phyloP scores from a whole-genome alignment of 2,797 vertebrate species.

The Scomberomorus guttatus region DNA sequence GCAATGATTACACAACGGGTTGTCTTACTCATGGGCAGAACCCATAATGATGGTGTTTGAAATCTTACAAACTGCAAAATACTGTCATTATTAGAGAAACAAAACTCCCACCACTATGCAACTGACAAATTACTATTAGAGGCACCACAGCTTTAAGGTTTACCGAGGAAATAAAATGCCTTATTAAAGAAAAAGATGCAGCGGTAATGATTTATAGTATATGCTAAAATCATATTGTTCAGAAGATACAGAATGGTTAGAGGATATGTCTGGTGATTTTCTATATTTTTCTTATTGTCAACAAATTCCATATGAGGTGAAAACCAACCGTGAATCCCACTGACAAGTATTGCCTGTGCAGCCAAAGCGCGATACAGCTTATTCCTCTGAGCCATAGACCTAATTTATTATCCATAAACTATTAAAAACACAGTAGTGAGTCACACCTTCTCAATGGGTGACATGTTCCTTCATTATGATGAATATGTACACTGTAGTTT shows the following conservation, averaged over 20 bases:
- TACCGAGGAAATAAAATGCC: slow-evolving; percentile 14
- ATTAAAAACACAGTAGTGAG: background rate
- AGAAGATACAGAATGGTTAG: background rate
- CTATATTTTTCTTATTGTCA: background rate
- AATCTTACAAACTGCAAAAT: slow-evolving; percentile 48
- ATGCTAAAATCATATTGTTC: background rate
- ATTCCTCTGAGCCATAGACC: background rate
- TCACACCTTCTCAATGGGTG: background rate
- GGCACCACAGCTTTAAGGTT: slow-evolving; percentile 26
- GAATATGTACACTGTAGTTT: background rate
- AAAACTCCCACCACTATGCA: slow-evolving; percentile 40
- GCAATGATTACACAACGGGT: slow-evolving; percentile 52
- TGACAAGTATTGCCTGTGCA: background rate
- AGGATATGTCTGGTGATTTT: background rate
- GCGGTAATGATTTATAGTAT: slow-evolving; percentile 11
- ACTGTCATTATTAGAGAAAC: slow-evolving; percentile 56
- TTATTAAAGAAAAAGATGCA: slow-evolving; percentile 19
- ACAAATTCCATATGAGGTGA: background rate
- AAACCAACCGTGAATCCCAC: background rate
- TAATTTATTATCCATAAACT: slow-evolving; percentile 3
- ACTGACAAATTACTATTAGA: slow-evolving; percentile 25
- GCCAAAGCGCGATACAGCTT: background rate
- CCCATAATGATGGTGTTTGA: slow-evolving; percentile 62
- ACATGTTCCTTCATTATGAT: background rate
- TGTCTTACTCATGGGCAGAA: slow-evolving; percentile 52